Evolutionary conservation across 2,113 vertebrate species (phyloP), one percentile per base, ranked within the genome.

Genomic region (Amblyornis subalaris): DNA sequence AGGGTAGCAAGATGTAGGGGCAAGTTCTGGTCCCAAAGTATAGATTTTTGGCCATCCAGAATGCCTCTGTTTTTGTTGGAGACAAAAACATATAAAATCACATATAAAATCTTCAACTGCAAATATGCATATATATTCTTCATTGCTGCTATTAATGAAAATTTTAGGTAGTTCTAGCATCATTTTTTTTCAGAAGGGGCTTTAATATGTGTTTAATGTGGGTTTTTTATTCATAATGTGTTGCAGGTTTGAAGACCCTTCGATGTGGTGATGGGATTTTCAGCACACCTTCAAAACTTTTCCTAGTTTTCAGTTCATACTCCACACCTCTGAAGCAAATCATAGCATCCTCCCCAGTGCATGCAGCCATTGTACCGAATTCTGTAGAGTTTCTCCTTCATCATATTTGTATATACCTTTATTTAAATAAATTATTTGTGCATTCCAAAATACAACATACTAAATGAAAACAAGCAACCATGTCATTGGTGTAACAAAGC

Each of bases 371-470:
- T 77, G 48, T 97, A 93, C 91, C 60, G 85, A 95, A 92, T 88
- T 96, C 96, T 94, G 92, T 95, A 94, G 88, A 90, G 61, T 89
- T 96, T 96, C 96, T 94, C 95, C 93, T 92, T 86, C 90, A 44
- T 97, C 61, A 42, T 95, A 81, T 81, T 96, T 97, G 96, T 97
- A 97, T 93, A 96, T 98, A 97, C 81, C 88, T 97, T 96, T 82
- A 89, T 98, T 97, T 98, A 98, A 98, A 98, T 98, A 98, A 98
- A 98, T 96, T 96, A 96, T 93, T 97, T 97, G 97, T 98, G 97
- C 97, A 98, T 97, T 98, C 94, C 94, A 97, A 97, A 96, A 92
- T 95, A 90, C 71, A 84, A 96, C 79, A 76, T 88, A 91, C 65
- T 95, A 94, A 87, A 88, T 93, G 93, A 87, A 79, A 92, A 94